Conservation (phyloP, 1,140 invertebrate genomes). For the Psix sp. region DNA sequence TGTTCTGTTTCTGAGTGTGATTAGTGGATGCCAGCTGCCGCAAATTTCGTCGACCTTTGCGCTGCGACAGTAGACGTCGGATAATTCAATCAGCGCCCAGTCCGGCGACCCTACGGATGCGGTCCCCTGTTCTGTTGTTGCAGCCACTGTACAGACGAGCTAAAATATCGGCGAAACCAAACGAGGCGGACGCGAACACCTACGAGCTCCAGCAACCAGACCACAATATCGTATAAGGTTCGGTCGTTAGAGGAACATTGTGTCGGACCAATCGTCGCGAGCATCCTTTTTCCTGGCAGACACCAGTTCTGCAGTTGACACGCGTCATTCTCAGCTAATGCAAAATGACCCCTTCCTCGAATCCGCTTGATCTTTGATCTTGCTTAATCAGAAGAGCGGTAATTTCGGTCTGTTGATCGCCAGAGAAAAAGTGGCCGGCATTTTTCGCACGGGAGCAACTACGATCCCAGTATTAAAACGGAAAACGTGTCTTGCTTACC, state of each 20-base stretch:
- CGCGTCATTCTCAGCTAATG: constrained; percentile 36
- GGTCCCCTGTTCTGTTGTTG: constrained; percentile 40
- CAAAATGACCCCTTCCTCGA: constrained; percentile 31
- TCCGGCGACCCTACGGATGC: constrained; percentile 45
- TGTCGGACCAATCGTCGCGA: constrained; percentile 63
- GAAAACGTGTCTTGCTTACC: too few relatives aligned
- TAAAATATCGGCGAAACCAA: constrained; percentile 68
- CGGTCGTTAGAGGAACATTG: constrained; percentile 60
- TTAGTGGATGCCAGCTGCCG: constrained; percentile 63
- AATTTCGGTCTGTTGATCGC: too few relatives aligned
- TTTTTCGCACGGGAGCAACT: too few relatives aligned
- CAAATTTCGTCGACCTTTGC: constrained; percentile 59
- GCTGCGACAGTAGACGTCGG: constrained; percentile 58
- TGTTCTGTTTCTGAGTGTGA: constrained; percentile 62
- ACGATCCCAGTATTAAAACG: too few relatives aligned
- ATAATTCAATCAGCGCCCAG: constrained; percentile 72
- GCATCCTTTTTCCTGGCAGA: constrained; percentile 54
- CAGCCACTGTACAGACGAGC: constrained; percentile 44
- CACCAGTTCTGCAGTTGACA: constrained; percentile 38
- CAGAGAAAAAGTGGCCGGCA: too few relatives aligned
- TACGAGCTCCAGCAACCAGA: constrained; percentile 66
- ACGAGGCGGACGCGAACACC: constrained; percentile 56
- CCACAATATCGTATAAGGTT: constrained; percentile 64
- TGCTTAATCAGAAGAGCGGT: too few relatives aligned
- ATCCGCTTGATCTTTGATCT: constrained; percentile 46